Evolutionary conservation across 2,797 vertebrate genomes (phyloP), one percentile per base, ranked within the genome.

Genomic region (Enteromius afrohamiltoni): DNA sequence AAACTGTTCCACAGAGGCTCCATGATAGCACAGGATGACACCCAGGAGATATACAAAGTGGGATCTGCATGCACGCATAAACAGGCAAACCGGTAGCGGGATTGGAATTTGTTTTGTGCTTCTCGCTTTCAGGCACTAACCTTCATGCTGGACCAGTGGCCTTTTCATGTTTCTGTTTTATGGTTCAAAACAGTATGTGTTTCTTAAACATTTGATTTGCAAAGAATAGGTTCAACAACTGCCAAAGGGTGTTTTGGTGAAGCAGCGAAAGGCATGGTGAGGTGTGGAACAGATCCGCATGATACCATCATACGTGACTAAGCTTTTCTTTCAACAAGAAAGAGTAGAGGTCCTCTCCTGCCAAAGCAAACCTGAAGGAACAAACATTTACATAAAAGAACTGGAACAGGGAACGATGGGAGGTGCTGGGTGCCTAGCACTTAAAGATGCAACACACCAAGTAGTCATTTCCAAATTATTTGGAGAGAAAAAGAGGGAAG

Each of bases 151-250:
- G 60, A 85, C 80, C 64, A 45, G 55, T 67, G 71, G 83, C 75
- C 84, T 80, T 76, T 80, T 88, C 78, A 70, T 60, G 68, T 80
- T 49, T 58, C 68, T 26, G 3, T 55, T 42, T 51, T 60, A 53
- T 80, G 29, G 62, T 77, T 65, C 51, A 84, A 71, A 40, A 74
- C 53, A 51, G 49, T 40, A 40, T 53, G 34, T 47, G 3, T 77
- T 79, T 82, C 17, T 65, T 70, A 81, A 76, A 74, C 81, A 88
- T 85, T 64, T 74, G 6, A 70, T 86, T 80, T 79, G 19, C n/a
- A 34, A 60, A 58, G 37, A 71, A 65, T 51, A 45, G 34, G 29
- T 53, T 82, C 10, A 75, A 65, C 45, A 82, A 67, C 10, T 0
- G 31, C 60, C 80, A 82, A 75, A 75, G 58, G 70, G 45, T 51